Conservation (phyloP, 1,140 invertebrate genomes). For the Camponotus floridanus region DNA sequence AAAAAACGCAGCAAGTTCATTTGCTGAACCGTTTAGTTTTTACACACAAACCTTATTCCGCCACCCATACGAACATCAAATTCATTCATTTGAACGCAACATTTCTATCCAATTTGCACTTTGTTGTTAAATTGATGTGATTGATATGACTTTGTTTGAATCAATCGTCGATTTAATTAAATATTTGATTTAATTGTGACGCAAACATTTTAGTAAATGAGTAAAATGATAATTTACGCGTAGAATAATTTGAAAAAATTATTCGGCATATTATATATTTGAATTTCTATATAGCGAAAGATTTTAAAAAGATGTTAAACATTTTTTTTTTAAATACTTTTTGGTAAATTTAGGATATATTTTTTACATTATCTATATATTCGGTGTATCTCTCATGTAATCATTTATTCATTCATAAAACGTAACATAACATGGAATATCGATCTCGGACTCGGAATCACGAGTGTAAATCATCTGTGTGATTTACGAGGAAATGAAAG, state of each 20-base stretch:
- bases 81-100: slow-evolving; percentile 14
- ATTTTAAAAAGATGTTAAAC: slow-evolving; percentile 4
- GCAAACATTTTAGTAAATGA: slow-evolving; percentile 20
- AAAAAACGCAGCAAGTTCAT: slow-evolving; percentile 11
- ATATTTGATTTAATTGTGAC: slow-evolving; percentile 24
- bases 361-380: not conserved
- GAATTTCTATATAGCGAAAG: not conserved
- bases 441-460: not conserved
- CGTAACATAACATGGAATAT: not conserved
- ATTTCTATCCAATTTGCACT: slow-evolving; percentile 26
- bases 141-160: slow-evolving; percentile 2
- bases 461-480: not conserved
- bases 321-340: not conserved
- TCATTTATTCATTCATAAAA: not conserved
- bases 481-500: not conserved
- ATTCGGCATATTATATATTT: not conserved
- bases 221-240: not conserved
- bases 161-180: not conserved
- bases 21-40: slow-evolving; percentile 11
- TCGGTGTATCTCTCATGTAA: too few species aligned
- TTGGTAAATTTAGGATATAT: not conserved
- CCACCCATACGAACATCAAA: not conserved
- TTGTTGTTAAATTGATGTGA: not conserved
- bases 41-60: not conserved
- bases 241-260: not conserved